Base-by-base conservation (phyloP, 2,888 invertebrate species). In the Tipula confusa region DNA sequence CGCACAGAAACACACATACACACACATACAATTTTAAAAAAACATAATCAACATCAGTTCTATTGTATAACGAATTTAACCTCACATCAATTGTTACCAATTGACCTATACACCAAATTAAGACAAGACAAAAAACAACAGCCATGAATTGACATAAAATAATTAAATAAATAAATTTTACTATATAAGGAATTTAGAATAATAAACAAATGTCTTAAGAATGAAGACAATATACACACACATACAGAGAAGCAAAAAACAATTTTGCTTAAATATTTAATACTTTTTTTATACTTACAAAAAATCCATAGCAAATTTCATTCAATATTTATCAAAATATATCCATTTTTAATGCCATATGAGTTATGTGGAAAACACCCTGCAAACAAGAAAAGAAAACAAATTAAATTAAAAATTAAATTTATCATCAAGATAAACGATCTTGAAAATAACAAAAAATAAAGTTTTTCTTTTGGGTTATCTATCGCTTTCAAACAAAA, bases 251-350 rank as follows among this genome's bases (percentile, higher is more conserved):
- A n/a, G n/a, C n/a, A n/a, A 18, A 15, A 64, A 24, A 64, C 64
- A 64, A 64, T 64, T 64, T 64, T 24, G 18, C n/a, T 24, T 64
- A 64, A 64, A 64, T 64, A 64, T 64, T 64, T 64, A 64, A 64
- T 64, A 64, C 64, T 15, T 15, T 24, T n/a, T n/a, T 7, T 7
- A 64, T 64, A 64, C 64, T 64, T 64, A 64, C 64, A 64, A 64
- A 64, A 64, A 64, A 64, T 64, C 64, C 64, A 64, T 64, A 64
- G 64, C 64, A 64, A 64, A 64, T 64, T 64, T 64, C 64, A 64
- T 64, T 64, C 64, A 64, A 64, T 64, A 64, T 64, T 64, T 64
- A 64, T 64, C 64, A 64, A 64, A 64, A 64, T 64, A 24, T 64
- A 64, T 64, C 64, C 64, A 64, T 64, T 64, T 64, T 64, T 64